Base-by-base conservation (phyloP, 2,888 invertebrate genomes). In the Aproaerema taeniolella region DNA sequence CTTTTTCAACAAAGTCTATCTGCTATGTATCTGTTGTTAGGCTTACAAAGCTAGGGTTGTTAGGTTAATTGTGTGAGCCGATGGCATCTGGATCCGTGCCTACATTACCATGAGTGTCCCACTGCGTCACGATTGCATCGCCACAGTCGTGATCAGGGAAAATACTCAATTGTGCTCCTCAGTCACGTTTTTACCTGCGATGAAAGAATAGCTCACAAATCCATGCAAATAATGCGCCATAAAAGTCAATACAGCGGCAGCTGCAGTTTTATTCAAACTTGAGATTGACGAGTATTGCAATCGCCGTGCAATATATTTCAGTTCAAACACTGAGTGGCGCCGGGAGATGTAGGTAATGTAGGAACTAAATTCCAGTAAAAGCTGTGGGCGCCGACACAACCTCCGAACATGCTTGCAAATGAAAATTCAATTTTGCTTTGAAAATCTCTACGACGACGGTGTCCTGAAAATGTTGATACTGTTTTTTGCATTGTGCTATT, bases 181-280 rank as follows among this genome's bases (percentile, higher is more conserved):
- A 58, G 77, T 77, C 80, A 82, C 79, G 81, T 81, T 80, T 72
- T 60, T 69, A 61, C 64, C 61, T 63, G 61, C 29, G 58, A 62
- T 56, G 55, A 67, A 56, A 45, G 52, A 55, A 65, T 53, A 28
- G 50, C 47, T 55, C 52, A 50, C 58, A 63, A 67, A 61, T 57
- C 57, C 53, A 74, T 67, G 75, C 72, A 71, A 78, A 76, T 76
- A 77, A 63, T 60, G 53, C 56, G 58, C 59, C 55, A 66, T 67
- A 68, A 70, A 67, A 66, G 58, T 65, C 57, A 55, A 61, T 61
- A 55, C 34, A 28, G 52, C 56, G 52, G 52, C 61, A 63, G 58
- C 61, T 65, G 64, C 61, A 53, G 52, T 57, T 61, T 58, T 55
- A 53, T 51, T 45, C 31, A 29, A 46, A 49, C 39, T 57, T 58